Evolutionary conservation across 2,113 vertebrate genomes (phyloP), one percentile per base, ranked within the genome.

Genomic region (Tiliqua scincoides): DNA sequence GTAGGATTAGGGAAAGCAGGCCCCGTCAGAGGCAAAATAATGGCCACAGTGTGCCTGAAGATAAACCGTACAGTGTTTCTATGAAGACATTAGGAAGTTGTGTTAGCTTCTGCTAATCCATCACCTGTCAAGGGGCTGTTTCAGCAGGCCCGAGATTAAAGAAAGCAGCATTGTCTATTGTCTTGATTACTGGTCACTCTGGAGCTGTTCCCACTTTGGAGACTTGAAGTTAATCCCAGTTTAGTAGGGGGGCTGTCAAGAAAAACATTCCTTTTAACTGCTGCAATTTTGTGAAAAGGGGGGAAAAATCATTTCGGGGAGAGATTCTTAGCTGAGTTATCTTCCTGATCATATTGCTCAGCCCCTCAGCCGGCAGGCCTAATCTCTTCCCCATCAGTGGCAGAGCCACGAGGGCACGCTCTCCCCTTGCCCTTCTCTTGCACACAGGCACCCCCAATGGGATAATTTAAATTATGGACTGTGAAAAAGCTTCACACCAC

Each of bases 61-160:
- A 37, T 88, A 79, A 93, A 82, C 65, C 72, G 70, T 74, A 88
- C 79, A 25, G 84, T 74, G 91, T 82, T 86, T 89, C 92, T 88
- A 92, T 77, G 92, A 95, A 94, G 92, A 87, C 77, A 52, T 20
- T 83, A 90, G 94, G 94, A 95, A 93, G 91, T 76, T 83, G 88
- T 85, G 91, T 75, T 20, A 82, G 89, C 21, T 57, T 77, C 92
- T 93, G 93, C 95, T 94, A 95, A 95, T 94, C 96, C 95, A 93
- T 95, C 96, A 95, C 95, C 96, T 95, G 95, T 95, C 95, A 88
- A 91, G 92, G 95, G 94, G 87, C 89, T 84, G 93, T 89, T 93
- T 88, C 48, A 35, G 79, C 87, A 79, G 77, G 88, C 74, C 74
- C 2, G 18, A 74, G 40, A 81, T 82, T 90, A 62, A 80, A 86